phyloP scores from a whole-genome alignment of 2,797 vertebrate species.

The Platyrinchus mystaceus region DNA sequence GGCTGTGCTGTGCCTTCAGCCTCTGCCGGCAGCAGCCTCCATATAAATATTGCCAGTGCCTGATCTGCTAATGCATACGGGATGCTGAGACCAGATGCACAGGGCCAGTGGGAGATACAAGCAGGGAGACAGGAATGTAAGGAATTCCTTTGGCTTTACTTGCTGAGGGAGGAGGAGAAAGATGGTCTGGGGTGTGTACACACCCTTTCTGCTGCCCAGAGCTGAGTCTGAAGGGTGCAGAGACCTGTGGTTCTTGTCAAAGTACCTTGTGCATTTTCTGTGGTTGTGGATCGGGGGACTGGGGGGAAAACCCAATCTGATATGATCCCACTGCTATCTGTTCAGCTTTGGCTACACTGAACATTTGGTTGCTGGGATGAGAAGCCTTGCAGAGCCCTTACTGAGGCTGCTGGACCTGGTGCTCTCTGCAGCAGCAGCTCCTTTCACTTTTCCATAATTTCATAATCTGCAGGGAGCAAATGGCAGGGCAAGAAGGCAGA shows the following conservation, averaged over 20 bases:
- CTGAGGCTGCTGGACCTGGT: not conserved
- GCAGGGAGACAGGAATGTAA: not conserved
- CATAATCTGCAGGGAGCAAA: not conserved
- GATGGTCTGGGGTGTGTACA: not conserved
- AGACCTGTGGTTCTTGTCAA: not conserved
- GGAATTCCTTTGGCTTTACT: conserved; percentile 16
- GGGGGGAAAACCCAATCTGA: not conserved
- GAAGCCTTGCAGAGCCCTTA: not conserved
- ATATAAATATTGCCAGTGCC: not conserved
- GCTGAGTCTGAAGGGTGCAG: not conserved
- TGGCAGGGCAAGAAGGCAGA: not conserved
- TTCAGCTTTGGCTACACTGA: not conserved
- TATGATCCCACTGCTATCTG: not conserved
- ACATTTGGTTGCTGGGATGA: not conserved
- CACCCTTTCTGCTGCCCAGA: not conserved
- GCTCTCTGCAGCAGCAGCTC: not conserved
- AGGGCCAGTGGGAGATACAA: not conserved
- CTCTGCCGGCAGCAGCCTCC: not conserved
- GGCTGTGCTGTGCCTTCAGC: not conserved
- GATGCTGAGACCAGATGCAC: not conserved
- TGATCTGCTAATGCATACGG: not conserved
- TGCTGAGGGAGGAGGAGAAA: not conserved
- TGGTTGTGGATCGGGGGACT: not conserved
- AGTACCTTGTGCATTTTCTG: not conserved
- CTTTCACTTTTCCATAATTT: not conserved